phyloP scores from a whole-genome alignment of 2,113 vertebrate species.

The Rhabdomys dilectus region DNA sequence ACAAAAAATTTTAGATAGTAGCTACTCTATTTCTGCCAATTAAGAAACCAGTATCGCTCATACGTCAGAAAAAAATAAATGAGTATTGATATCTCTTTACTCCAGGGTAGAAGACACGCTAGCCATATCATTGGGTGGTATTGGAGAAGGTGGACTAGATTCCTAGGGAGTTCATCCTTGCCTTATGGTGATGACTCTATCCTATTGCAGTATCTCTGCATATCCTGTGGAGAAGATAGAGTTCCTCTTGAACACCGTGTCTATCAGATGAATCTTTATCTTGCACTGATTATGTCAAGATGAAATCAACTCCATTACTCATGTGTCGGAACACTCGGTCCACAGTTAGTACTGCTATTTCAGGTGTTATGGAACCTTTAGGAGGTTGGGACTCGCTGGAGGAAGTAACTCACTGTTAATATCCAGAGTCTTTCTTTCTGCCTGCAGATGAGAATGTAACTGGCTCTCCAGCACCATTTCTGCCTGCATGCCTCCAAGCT shows the following conservation, averaged over 20 bases:
- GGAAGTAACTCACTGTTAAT: neutral
- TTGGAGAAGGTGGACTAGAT: neutral
- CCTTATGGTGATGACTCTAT: neutral
- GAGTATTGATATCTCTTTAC: neutral
- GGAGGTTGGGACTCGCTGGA: too few relatives aligned
- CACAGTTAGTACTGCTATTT: neutral
- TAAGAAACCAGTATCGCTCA: neutral
- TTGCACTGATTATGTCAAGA: neutral
- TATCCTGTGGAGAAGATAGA: neutral
- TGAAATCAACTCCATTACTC: neutral
- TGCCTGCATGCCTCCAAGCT: neutral
- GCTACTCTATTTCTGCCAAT: neutral
- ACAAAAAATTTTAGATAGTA: neutral
- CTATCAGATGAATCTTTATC: neutral
- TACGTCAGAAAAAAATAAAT: neutral
- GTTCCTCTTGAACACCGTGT: neutral
- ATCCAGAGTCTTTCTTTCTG: neutral
- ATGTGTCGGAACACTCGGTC: too few relatives aligned
- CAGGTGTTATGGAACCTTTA: neutral
- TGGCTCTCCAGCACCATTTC: neutral
- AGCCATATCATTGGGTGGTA: accelerated
- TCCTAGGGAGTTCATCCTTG: neutral
- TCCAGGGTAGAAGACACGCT: neutral
- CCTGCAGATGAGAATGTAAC: too few relatives aligned
- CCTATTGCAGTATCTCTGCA: neutral